Percentiles rank a stretch among this genome's conserved stretches.
Conservation (phyloP, 2,888 invertebrate species). For the Scaptomyza tumidula region DNA sequence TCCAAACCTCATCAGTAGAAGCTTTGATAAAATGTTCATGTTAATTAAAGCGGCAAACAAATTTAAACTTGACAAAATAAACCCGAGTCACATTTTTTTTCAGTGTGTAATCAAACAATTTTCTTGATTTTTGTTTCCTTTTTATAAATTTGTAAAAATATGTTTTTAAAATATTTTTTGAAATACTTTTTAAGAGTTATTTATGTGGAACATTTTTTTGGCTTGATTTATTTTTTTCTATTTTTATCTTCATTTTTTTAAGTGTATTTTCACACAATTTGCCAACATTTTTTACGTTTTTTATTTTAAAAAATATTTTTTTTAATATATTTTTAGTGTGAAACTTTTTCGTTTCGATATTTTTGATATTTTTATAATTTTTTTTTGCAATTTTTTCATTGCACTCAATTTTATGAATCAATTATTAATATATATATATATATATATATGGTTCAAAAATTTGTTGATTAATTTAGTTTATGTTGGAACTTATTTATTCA, state of each 20-base stretch:
- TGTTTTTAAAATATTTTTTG: too few relatives aligned
- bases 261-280: not conserved
- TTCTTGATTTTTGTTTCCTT: too few relatives aligned
- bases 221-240: too few relatives aligned
- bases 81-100: not conserved
- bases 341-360: too few relatives aligned
- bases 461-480: not conserved
- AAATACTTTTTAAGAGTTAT: too few relatives aligned
- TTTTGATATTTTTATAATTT: too few relatives aligned
- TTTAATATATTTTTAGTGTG: not conserved
- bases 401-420: too few relatives aligned
- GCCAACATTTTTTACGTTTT: not conserved
- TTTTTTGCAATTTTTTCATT: too few relatives aligned
- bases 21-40: conserved; percentile 23
- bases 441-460: too few relatives aligned
- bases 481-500: not conserved
- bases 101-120: too few relatives aligned
- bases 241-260: too few relatives aligned
- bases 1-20: not conserved
- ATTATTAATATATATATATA: too few relatives aligned
- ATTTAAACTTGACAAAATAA: conserved; percentile 35
- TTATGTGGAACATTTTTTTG: not conserved
- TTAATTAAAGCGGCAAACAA: conserved; percentile 32
- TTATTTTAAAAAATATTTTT: not conserved
- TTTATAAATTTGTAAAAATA: not conserved